Conservation (phyloP, 2,797 vertebrate species). For the Prunella strophiata region DNA sequence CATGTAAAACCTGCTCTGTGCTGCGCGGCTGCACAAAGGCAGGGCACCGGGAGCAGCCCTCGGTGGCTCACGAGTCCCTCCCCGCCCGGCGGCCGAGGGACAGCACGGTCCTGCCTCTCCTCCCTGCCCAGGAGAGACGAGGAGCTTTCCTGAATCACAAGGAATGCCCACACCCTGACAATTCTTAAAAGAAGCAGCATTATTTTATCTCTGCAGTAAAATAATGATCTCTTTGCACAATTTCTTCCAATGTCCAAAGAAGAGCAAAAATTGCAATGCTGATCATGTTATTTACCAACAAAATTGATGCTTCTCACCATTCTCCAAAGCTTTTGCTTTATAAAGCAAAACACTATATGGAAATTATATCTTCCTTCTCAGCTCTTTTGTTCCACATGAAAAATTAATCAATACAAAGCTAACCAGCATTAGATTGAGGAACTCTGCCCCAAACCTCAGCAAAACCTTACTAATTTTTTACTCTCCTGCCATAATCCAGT, state of each 20-base stretch:
- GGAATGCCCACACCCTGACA: accelerated
- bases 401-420: not conserved
- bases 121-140: not conserved
- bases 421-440: not conserved
- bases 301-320: not conserved
- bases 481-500: not conserved
- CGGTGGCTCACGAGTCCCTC: accelerated
- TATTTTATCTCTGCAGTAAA: not conserved
- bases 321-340: not conserved
- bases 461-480: not conserved
- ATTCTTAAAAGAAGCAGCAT: not conserved
- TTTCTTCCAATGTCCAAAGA: not conserved
- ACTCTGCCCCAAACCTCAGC: not conserved
- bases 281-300: not conserved
- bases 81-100: not conserved
- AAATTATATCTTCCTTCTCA: not conserved
- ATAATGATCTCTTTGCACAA: not conserved
- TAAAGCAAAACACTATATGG: not conserved
- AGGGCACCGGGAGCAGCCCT: not conserved
- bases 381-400: not conserved
- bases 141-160: not conserved
- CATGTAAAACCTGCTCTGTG: not conserved
- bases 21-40: not conserved
- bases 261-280: not conserved
- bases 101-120: not conserved